Conservation (phyloP, 2,888 invertebrate genomes). For the Odontocolon sp. region DNA sequence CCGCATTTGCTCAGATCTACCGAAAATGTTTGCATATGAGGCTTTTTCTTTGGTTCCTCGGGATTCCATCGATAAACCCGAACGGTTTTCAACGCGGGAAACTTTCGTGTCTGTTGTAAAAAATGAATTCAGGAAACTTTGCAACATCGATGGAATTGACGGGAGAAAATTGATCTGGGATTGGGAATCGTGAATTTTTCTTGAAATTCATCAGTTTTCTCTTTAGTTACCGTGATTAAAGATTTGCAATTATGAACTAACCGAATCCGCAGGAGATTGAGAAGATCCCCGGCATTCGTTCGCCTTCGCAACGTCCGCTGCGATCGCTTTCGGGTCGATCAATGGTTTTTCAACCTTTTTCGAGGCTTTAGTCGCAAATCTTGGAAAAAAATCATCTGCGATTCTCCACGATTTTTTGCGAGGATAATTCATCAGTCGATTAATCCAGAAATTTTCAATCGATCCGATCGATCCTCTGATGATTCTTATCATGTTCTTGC, state of each 20-base stretch:
- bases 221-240: no score
- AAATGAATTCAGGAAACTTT: no score
- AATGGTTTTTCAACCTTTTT: neutral
- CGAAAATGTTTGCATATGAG: slow-evolving; percentile 84
- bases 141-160: no score
- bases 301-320: slow-evolving; percentile 26
- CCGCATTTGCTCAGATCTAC: slow-evolving; percentile 84
- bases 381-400: neutral
- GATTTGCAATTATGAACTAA: no score
- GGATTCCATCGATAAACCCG: slow-evolving; percentile 83
- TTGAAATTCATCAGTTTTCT: no score
- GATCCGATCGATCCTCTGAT: neutral
- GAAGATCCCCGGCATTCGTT: slow-evolving; percentile 31
- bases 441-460: slow-evolving; percentile 9
- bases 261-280: slow-evolving; percentile 1
- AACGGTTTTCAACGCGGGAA: slow-evolving; percentile 65
- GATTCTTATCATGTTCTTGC: slow-evolving; percentile 25
- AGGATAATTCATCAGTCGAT: neutral
- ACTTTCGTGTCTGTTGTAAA: neutral
- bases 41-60: slow-evolving; percentile 81
- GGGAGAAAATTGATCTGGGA: no score
- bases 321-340: slow-evolving; percentile 11
- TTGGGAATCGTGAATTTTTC: no score
- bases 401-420: neutral
- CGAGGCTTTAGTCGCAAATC: neutral